Evolutionary conservation across 2,888 invertebrate genomes (phyloP).

Genomic region (Heliconius hortense): DNA sequence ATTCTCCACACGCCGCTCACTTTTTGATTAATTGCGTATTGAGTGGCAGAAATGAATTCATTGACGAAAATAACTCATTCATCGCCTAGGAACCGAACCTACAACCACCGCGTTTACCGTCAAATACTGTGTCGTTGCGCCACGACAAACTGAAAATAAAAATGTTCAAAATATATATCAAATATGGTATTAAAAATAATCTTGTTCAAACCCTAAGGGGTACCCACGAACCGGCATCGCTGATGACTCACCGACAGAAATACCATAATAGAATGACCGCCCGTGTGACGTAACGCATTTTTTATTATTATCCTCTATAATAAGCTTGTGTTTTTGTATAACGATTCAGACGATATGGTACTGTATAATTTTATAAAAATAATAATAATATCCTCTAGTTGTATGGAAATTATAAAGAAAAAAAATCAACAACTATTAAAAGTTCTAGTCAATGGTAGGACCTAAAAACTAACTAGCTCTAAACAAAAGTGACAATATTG

Average conservation of each 20-base stretch:
- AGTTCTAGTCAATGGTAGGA: not conserved
- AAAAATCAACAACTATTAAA: not conserved
- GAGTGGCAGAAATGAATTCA: too few relatives aligned
- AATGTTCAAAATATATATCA: not conserved
- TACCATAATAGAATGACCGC: conserved; percentile 49
- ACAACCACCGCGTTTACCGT: not conserved
- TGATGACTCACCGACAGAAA: conserved; percentile 52
- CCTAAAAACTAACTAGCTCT: too few relatives aligned
- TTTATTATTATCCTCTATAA: conserved; percentile 38
- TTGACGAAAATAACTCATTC: too few relatives aligned
- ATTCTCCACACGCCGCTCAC: too few relatives aligned
- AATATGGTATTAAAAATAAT: conserved; percentile 15
- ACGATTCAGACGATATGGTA: not conserved
- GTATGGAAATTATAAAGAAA: not conserved
- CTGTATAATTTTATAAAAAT: not conserved
- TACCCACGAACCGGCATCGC: conserved; percentile 42
- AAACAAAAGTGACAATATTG: too few relatives aligned
- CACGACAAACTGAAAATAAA: not conserved
- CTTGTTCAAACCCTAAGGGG: conserved; percentile 38
- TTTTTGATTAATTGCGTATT: too few relatives aligned
- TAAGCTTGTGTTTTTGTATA: not conserved
- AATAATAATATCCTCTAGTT: not conserved
- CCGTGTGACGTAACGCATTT: conserved; percentile 41
- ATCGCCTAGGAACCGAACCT: too few relatives aligned
- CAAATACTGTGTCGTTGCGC: not conserved